Percentiles rank a stretch among this genome's conserved stretches.
Conservation (phyloP, 2,797 vertebrate species). For the Sparidentex hasta region DNA sequence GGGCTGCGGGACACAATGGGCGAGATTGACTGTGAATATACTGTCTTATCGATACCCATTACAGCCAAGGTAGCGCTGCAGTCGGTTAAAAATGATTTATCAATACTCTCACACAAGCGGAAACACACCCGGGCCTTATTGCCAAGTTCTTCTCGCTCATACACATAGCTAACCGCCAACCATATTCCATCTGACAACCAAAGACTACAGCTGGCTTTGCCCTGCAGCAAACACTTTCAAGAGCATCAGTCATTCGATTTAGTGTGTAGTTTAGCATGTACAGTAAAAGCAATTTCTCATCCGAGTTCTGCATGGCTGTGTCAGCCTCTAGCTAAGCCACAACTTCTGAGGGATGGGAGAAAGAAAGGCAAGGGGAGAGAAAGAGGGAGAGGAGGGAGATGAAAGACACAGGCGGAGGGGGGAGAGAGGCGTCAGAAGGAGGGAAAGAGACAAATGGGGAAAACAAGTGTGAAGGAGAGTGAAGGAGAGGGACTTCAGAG, state of each 20-base stretch:
- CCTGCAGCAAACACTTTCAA: slow-evolving; percentile 73
- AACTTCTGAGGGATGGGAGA: slow-evolving; percentile 74
- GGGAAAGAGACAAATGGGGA: slow-evolving; percentile 69
- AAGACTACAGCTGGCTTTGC: slow-evolving; percentile 68
- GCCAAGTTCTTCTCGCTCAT: slow-evolving; percentile 53
- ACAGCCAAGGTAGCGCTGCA: slow-evolving; percentile 75
- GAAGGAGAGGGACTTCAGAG: slow-evolving; percentile 77
- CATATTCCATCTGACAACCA: slow-evolving; percentile 72
- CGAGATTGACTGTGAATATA: slow-evolving; percentile 76
- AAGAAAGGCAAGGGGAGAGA: slow-evolving; percentile 45
- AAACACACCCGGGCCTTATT: slow-evolving; percentile 66
- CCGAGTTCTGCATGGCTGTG: slow-evolving; percentile 73
- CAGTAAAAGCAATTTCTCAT: slow-evolving; percentile 78
- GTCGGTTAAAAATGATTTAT: slow-evolving; percentile 84
- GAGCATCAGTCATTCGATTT: slow-evolving; percentile 76
- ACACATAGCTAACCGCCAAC: slow-evolving; percentile 58
- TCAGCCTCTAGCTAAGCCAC: slow-evolving; percentile 76
- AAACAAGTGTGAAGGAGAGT: slow-evolving; percentile 78
- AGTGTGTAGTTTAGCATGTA: slow-evolving; percentile 76
- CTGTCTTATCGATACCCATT: slow-evolving; percentile 80
- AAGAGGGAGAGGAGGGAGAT: slow-evolving; percentile 44
- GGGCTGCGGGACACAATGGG: slow-evolving; percentile 68
- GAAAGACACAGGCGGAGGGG: slow-evolving; percentile 40
- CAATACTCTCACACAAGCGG: slow-evolving; percentile 68
- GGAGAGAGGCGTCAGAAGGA: slow-evolving; percentile 16